Conservation (phyloP, 1,140 invertebrate genomes). For the Formica selysi region DNA sequence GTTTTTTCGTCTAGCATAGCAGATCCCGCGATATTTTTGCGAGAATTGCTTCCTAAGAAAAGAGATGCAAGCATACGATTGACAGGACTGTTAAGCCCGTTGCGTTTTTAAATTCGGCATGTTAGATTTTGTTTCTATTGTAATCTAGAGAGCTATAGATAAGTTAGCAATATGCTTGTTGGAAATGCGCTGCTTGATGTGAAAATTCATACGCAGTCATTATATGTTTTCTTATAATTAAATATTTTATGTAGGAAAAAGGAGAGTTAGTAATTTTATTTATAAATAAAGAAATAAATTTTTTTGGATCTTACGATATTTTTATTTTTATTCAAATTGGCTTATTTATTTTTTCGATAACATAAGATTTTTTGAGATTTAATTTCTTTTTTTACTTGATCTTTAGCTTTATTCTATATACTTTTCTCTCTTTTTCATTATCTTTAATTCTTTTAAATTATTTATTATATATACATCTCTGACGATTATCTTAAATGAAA, state of each 20-base stretch:
- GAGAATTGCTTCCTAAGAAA: constrained; percentile 22
- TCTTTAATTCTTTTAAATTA: background rate
- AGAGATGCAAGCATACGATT: constrained; percentile 11
- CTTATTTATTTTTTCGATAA: background rate
- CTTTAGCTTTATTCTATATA: background rate
- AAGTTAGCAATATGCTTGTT: background rate
- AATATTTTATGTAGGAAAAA: background rate
- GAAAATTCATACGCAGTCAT: too few species aligned
- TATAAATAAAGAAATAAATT: background rate
- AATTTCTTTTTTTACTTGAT: background rate
- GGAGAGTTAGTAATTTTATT: background rate
- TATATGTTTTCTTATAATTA: background rate
- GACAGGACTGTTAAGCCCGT: constrained; percentile 36
- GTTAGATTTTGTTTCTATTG: constrained; percentile 16
- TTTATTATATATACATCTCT: background rate
- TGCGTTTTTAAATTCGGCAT: constrained; percentile 38
- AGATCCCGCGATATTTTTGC: constrained; percentile 35
- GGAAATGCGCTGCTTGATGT: too few species aligned
- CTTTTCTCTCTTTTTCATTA: background rate
- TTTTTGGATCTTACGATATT: background rate
- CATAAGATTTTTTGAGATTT: background rate
- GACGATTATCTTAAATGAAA: background rate
- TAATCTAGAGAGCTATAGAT: constrained; percentile 1
- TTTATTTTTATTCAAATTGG: background rate
- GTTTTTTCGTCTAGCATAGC: constrained; percentile 51